Percentiles rank a stretch among this genome's conserved stretches.
Evolutionary conservation across 2,888 invertebrate genomes (phyloP).

Genomic region (Anodontia alba): DNA sequence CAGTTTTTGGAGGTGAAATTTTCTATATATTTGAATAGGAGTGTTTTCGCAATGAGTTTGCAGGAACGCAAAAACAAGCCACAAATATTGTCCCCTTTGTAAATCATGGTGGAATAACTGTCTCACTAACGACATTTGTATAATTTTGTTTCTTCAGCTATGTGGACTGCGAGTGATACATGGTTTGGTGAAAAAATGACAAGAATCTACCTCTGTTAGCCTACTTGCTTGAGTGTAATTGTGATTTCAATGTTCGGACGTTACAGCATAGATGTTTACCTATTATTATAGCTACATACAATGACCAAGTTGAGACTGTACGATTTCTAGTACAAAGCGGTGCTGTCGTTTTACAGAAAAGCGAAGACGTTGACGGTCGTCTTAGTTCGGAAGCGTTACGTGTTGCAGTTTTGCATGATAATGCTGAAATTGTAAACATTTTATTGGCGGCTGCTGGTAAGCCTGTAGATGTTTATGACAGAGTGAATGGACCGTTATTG

Average conservation of each 20-base stretch:
- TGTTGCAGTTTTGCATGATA: slow-evolving; percentile 57
- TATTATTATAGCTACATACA: slow-evolving; percentile 55
- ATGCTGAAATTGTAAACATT: slow-evolving; percentile 51
- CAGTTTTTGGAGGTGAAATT: too few relatives aligned
- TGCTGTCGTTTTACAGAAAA: slow-evolving; percentile 57
- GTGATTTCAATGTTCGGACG: slow-evolving; percentile 58
- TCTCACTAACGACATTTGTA: too few relatives aligned
- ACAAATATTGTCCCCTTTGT: too few relatives aligned
- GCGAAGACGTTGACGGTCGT: slow-evolving; percentile 35
- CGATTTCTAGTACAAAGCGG: slow-evolving; percentile 46
- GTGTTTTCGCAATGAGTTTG: too few relatives aligned
- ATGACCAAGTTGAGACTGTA: slow-evolving; percentile 34
- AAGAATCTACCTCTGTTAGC: not conserved
- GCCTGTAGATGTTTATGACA: slow-evolving; percentile 48
- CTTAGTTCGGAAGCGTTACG: slow-evolving; percentile 49
- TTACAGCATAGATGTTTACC: slow-evolving; percentile 49
- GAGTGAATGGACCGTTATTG: slow-evolving; percentile 57
- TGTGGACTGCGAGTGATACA: not conserved
- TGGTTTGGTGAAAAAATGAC: not conserved
- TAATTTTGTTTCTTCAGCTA: too few relatives aligned
- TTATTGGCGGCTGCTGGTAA: slow-evolving; percentile 39
- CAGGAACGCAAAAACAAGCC: too few relatives aligned
- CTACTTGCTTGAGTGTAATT: not conserved
- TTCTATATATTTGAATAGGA: too few relatives aligned
- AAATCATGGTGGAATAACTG: too few relatives aligned